Evolutionary conservation across 2,113 vertebrate species (phyloP).

Genomic region (Equus quagga): DNA sequence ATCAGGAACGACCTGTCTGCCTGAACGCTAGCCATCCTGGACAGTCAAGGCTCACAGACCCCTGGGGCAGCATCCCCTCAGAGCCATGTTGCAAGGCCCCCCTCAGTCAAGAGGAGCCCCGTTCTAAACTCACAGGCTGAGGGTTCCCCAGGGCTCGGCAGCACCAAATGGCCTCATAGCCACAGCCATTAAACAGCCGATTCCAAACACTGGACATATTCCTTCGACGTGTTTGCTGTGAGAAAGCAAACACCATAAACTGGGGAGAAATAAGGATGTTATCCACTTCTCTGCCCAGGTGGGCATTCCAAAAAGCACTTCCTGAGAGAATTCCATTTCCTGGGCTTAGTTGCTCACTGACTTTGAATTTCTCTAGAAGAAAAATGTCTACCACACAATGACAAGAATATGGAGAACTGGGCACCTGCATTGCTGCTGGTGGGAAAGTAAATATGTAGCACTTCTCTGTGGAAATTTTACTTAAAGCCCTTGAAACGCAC

Average conservation of each 20-base stretch:
- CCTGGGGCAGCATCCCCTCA: not conserved
- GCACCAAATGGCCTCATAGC: not conserved
- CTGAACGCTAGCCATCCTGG: not conserved
- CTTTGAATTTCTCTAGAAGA: not conserved
- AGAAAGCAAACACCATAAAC: not conserved
- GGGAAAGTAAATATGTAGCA: not conserved
- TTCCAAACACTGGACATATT: not conserved
- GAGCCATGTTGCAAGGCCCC: not conserved
- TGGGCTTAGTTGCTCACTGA: not conserved
- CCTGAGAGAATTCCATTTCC: not conserved
- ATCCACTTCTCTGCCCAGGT: not conserved
- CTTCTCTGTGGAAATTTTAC: not conserved
- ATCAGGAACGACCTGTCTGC: not conserved
- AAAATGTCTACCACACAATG: not conserved
- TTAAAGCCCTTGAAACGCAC: not conserved
- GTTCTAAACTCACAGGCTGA: not conserved
- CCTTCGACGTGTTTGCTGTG: not conserved
- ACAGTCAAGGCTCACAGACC: not conserved
- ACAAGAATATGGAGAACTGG: not conserved
- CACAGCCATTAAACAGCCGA: not conserved
- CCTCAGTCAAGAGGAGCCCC: not conserved
- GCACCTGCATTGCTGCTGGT: not conserved
- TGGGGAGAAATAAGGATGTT: not conserved
- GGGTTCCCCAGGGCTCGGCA: not conserved
- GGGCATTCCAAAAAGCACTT: not conserved